These are phyloP conservation scores for Cochlearius cochlearius DNA, from an alignment of 2,113 vertebrate species.

Conservation along the genomic window DNA sequence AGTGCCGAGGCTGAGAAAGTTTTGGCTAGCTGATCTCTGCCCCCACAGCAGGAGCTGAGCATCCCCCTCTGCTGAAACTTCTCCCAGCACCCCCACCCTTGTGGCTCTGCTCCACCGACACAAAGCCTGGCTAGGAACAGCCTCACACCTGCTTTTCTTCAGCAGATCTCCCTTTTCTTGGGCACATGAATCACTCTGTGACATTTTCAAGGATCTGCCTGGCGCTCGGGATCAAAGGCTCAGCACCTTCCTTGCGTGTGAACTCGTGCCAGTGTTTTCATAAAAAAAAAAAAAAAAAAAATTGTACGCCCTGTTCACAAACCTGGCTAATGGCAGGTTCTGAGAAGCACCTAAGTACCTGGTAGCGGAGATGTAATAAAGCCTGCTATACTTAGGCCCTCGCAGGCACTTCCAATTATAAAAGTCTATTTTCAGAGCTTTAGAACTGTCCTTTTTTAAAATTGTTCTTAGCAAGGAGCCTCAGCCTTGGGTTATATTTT, in stretches of 20 bases:
- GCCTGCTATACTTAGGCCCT: constrained; percentile 36
- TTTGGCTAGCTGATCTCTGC: not conserved
- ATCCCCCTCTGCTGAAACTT: not conserved
- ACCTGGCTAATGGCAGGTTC: constrained; percentile 64
- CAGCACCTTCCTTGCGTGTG: constrained; percentile 24
- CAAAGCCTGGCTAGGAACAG: not conserved
- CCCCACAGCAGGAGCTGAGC: not conserved
- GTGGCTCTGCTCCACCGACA: rapidly evolving
- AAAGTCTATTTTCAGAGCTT: constrained; percentile 32
- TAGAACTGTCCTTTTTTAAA: constrained; percentile 11
- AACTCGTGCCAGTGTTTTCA: constrained; percentile 36
- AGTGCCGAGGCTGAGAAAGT: rapidly evolving
- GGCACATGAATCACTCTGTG: constrained; percentile 44
- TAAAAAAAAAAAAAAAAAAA: not conserved
- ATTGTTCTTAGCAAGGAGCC: not conserved
- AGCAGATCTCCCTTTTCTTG: constrained; percentile 39
- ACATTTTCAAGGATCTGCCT: constrained; percentile 61
- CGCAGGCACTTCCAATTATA: constrained; percentile 58
- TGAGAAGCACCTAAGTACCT: constrained; percentile 57
- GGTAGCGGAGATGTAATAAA: constrained; percentile 41
- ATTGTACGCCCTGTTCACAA: not conserved
- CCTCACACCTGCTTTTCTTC: constrained; percentile 52
- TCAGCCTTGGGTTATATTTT: constrained; percentile 1
- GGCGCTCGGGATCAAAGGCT: constrained; percentile 7
- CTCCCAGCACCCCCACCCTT: not conserved